Evolutionary conservation across 2,797 vertebrate species (phyloP), one percentile per base, ranked within the genome.

Genomic region (Craterocephalus amniculus): DNA sequence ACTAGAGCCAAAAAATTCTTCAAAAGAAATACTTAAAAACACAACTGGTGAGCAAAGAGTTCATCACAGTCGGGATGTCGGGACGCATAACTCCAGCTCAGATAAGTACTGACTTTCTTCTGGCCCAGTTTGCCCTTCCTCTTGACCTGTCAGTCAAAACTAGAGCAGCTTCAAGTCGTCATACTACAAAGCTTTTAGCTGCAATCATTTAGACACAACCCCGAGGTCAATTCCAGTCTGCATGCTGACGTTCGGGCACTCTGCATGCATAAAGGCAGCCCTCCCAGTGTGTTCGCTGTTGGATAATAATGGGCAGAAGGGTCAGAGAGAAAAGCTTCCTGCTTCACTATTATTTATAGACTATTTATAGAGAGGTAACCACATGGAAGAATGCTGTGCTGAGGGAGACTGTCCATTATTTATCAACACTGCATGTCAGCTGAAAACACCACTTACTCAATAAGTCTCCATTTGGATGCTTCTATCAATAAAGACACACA

Each of bases 351-450:
- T 87, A 77, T 63, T 55, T 45, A 54, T 45, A 32, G 55, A 72
- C 72, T 91, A 89, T 90, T 91, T 88, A 87, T 89, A 89, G 85
- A 71, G 67, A 56, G 38, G 67, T 54, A 57, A 20, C 35, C 71
- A 74, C 74, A 20, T 49, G 65, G 76, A 82, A 72, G 78, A 73
- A 73, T 57, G 58, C 67, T 10, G 59, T 22, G 58, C 61, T 79
- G 64, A 76, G 75, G 61, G 68, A 76, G 68, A 75, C 54, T 27
- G 81, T 85, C 85, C 78, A 89, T 91, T 91, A 92, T 90, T 91
- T 72, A 91, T 86, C 84, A 79, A 11, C 3, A 54, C 79, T 65
- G 67, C 73, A 34, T 84, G 75, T 79, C 76, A 67, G 79, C 70
- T 66, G 69, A 69, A 67, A 77, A 75, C 64, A 64, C 64, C 63